These are phyloP conservation scores for Plectrocnemia conspersa DNA, from an alignment of 1,140 invertebrate species.

Conservation along the genomic window DNA sequence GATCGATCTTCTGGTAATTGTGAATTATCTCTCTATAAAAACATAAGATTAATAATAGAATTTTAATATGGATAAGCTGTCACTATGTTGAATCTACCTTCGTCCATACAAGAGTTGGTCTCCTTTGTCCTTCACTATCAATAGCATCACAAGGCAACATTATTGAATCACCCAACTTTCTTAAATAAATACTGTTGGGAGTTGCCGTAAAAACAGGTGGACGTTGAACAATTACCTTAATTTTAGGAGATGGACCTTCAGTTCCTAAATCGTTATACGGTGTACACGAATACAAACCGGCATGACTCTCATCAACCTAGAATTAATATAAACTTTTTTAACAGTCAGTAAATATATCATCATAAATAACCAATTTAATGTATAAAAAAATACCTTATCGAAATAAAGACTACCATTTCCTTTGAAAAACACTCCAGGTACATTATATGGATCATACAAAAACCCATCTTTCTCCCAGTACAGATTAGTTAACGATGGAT, in stretches of 20 bases:
- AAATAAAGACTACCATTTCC: slow-evolving; percentile 86
- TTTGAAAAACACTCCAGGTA: slow-evolving; percentile 77
- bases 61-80: no score
- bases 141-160: slow-evolving; percentile 80
- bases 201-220: slow-evolving; percentile 72
- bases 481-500: slow-evolving; percentile 87
- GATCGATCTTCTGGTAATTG: slow-evolving; percentile 66
- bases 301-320: slow-evolving; percentile 69
- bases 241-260: slow-evolving; percentile 75
- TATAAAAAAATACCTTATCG: slow-evolving; percentile 53
- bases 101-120: slow-evolving; percentile 78
- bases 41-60: not conserved
- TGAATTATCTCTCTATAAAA: slow-evolving; percentile 65
- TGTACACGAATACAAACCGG: slow-evolving; percentile 82
- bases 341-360: slow-evolving; percentile 1
- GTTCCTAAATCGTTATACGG: slow-evolving; percentile 87
- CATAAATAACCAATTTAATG: slow-evolving; percentile 1
- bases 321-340: slow-evolving; percentile 9
- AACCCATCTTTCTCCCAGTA: slow-evolving; percentile 93
- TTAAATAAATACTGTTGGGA: slow-evolving; percentile 76
- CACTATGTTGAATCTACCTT: no score
- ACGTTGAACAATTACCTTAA: slow-evolving; percentile 84
- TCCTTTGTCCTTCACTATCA: slow-evolving; percentile 66
- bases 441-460: slow-evolving; percentile 86
- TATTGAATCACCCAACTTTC: slow-evolving; percentile 73